These are phyloP conservation scores for Anthophora plumipes DNA, from an alignment of 2,888 invertebrate genomes.

Conservation along the genomic window DNA sequence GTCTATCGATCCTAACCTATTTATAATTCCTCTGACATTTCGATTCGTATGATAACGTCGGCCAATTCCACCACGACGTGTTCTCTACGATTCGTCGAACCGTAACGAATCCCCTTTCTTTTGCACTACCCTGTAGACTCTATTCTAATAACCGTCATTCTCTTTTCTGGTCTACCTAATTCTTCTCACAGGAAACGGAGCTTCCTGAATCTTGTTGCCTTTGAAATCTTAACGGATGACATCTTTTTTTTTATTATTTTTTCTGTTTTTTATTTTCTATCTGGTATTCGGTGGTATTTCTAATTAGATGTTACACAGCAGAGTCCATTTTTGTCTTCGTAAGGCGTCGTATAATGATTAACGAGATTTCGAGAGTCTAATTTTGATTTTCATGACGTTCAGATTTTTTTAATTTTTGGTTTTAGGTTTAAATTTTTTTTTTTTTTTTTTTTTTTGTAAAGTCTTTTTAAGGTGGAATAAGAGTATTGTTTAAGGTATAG, in stretches of 20 bases:
- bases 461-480: no score
- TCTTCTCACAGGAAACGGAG: not conserved
- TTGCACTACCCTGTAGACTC: not conserved
- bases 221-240: not conserved
- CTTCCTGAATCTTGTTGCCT: not conserved
- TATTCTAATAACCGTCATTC: not conserved
- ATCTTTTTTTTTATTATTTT: not conserved
- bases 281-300: no score
- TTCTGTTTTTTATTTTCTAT: not conserved
- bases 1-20: slow-evolving; percentile 82
- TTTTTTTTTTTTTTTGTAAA: no score
- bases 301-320: no score
- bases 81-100: not conserved
- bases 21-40: slow-evolving; percentile 83
- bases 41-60: slow-evolving; percentile 76
- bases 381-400: no score
- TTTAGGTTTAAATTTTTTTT: no score
- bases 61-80: slow-evolving; percentile 38
- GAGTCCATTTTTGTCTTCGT: no score
- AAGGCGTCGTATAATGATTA: no score
- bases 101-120: not conserved
- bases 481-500: no score
- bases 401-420: no score
- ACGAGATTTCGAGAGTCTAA: no score
- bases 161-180: no score